These are phyloP conservation scores for Hypsopygia costalis DNA, from an alignment of 2,888 invertebrate species.

Conservation along the genomic window DNA sequence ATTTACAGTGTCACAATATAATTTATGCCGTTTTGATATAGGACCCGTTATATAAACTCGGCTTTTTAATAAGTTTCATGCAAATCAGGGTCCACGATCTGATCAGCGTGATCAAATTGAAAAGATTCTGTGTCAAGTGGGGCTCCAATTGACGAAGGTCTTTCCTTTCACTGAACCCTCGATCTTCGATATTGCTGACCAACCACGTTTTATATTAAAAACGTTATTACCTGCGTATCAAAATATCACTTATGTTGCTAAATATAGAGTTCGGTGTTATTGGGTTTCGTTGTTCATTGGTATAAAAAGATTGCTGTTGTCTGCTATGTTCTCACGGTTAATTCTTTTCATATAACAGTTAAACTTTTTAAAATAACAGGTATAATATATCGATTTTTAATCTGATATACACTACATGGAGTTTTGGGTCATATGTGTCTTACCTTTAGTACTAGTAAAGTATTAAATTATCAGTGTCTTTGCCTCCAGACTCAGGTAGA, in stretches of 20 bases:
- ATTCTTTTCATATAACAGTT: too few relatives aligned
- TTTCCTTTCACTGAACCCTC: conserved; percentile 55
- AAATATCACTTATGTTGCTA: neutral
- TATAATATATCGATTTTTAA: too few relatives aligned
- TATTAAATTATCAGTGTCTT: too few relatives aligned
- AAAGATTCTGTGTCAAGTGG: conserved; percentile 66
- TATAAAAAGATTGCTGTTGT: too few relatives aligned
- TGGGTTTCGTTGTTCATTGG: too few relatives aligned
- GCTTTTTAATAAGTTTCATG: conserved; percentile 75
- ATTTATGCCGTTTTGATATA: neutral
- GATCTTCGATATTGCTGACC: conserved; percentile 44
- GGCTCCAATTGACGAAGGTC: conserved; percentile 63
- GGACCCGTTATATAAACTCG: conserved; percentile 4
- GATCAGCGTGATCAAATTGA: conserved; percentile 64
- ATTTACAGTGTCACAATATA: neutral
- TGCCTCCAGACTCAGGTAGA: too few relatives aligned
- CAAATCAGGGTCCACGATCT: conserved; percentile 59
- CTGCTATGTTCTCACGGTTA: too few relatives aligned
- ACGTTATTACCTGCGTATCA: neutral
- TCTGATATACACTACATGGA: too few relatives aligned
- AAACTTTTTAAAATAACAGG: too few relatives aligned
- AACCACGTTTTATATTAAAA: neutral
- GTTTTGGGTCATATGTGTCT: too few relatives aligned
- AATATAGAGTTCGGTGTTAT: too few relatives aligned
- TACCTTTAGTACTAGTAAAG: too few relatives aligned